Conservation (phyloP, 2,797 vertebrate species). For the Clamator glandarius region DNA sequence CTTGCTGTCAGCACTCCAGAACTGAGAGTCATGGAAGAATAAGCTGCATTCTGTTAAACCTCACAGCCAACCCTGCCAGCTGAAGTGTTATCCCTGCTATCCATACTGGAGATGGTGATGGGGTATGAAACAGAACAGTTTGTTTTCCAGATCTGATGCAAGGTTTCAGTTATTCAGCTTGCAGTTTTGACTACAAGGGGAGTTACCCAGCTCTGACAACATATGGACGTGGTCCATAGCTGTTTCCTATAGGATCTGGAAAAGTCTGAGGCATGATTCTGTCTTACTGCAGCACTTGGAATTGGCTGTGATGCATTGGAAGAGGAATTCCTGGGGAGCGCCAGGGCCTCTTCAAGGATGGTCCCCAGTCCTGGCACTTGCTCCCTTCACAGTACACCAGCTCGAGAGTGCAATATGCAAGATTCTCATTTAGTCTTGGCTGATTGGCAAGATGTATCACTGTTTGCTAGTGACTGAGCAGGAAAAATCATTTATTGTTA, state of each 20-base stretch:
- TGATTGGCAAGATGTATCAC: not conserved
- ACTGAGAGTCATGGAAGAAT: constrained; percentile 61
- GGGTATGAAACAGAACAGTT: constrained; percentile 18
- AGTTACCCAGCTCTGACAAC: constrained; percentile 36
- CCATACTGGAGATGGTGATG: not conserved
- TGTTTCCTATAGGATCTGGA: constrained; percentile 56
- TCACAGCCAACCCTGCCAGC: constrained; percentile 32
- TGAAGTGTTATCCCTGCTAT: constrained; percentile 53
- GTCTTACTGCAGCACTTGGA: constrained; percentile 34
- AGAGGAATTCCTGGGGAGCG: constrained; percentile 51
- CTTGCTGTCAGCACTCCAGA: constrained; percentile 66
- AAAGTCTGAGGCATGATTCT: constrained; percentile 24
- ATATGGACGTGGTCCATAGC: constrained; percentile 40
- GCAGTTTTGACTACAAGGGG: not conserved
- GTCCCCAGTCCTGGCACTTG: not conserved
- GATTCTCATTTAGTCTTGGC: not conserved
- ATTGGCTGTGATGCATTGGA: not conserved
- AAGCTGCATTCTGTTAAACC: constrained; percentile 57
- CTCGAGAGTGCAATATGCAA: not conserved
- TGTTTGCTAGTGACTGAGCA: not conserved
- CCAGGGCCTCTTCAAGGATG: not conserved
- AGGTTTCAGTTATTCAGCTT: constrained; percentile 37
- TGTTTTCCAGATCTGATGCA: constrained; percentile 57
- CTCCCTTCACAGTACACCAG: not conserved
- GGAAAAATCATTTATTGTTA: not conserved